Conservation (phyloP, 2,113 vertebrate species). For the Desmodus rotundus region DNA sequence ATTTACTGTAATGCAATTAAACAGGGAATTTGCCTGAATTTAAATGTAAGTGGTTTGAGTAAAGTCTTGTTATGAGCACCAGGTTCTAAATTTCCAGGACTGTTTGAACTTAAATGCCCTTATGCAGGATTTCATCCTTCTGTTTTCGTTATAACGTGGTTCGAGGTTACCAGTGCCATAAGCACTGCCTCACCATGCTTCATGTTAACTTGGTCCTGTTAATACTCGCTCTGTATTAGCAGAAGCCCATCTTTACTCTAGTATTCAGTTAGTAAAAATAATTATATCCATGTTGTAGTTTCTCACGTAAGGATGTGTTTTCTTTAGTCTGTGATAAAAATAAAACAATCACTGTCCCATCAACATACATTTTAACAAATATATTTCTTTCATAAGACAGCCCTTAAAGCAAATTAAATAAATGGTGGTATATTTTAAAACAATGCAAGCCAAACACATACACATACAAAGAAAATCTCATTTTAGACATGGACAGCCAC, state of each 20-base stretch:
- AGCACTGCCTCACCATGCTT: conserved; percentile 22
- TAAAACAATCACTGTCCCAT: conserved; percentile 14
- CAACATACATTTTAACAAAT: neutral
- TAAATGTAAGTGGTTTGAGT: neutral
- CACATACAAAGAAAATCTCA: neutral
- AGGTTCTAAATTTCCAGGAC: neutral
- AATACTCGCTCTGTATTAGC: neutral
- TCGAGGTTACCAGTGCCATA: conserved; percentile 11
- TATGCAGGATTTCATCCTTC: neutral
- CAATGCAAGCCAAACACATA: neutral
- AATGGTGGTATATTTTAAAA: neutral
- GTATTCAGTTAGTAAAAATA: neutral
- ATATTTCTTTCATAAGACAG: neutral
- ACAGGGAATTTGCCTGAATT: conserved; percentile 21
- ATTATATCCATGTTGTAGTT: conserved; percentile 7
- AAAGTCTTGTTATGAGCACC: neutral
- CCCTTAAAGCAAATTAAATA: neutral
- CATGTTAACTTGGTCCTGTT: conserved; percentile 38
- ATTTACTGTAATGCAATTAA: conserved; percentile 8
- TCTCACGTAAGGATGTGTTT: conserved; percentile 9
- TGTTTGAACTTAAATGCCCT: conserved; percentile 27
- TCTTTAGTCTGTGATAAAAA: conserved; percentile 29
- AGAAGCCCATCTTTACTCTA: conserved; percentile 22
- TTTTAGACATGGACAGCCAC: neutral
- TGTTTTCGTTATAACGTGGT: neutral